These are phyloP conservation scores for Acronicta alni DNA, from an alignment of 2,888 invertebrate genomes.

Conservation along the genomic window DNA sequence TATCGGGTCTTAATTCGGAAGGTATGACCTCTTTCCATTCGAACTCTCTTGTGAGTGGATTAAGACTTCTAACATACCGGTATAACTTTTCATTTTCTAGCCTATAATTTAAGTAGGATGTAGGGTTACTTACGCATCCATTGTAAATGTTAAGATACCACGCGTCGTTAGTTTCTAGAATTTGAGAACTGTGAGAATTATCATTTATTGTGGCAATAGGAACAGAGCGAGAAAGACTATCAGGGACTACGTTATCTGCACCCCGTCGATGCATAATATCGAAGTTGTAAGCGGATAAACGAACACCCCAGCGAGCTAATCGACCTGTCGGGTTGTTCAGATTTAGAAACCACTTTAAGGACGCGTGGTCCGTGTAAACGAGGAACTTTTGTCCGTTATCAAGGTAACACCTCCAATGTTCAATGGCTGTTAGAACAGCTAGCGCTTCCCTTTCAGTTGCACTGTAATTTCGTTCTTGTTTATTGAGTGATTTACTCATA, in stretches of 20 bases:
- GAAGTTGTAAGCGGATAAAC: slow-evolving; percentile 1
- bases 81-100: slow-evolving; percentile 39
- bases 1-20: slow-evolving; percentile 3
- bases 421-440: slow-evolving; percentile 53
- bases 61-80: slow-evolving; percentile 28
- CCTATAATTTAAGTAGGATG: slow-evolving; percentile 31
- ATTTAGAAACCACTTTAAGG: background rate
- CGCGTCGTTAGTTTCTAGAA: too few relatives aligned
- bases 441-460: slow-evolving; percentile 56
- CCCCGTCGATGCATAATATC: slow-evolving; percentile 50
- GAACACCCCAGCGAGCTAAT: slow-evolving; percentile 37
- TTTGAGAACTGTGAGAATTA: too few relatives aligned
- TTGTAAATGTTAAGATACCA: slow-evolving; percentile 30
- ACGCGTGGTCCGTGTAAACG: slow-evolving; percentile 10
- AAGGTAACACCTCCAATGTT: slow-evolving; percentile 49
- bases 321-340: slow-evolving; percentile 54
- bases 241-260: slow-evolving; percentile 52
- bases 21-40: slow-evolving; percentile 55
- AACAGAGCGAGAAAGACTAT: slow-evolving; percentile 37
- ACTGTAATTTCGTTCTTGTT: slow-evolving; percentile 50
- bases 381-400: slow-evolving; percentile 29
- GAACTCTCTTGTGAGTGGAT: slow-evolving; percentile 18
- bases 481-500: slow-evolving; percentile 19
- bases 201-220: too few relatives aligned
- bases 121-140: slow-evolving; percentile 26